A percentile compares a stretch with the other conserved stretches of the same genome.
Evolutionary conservation across 2,888 invertebrate species (phyloP).

Genomic region (Lasioglossum zephyrum): DNA sequence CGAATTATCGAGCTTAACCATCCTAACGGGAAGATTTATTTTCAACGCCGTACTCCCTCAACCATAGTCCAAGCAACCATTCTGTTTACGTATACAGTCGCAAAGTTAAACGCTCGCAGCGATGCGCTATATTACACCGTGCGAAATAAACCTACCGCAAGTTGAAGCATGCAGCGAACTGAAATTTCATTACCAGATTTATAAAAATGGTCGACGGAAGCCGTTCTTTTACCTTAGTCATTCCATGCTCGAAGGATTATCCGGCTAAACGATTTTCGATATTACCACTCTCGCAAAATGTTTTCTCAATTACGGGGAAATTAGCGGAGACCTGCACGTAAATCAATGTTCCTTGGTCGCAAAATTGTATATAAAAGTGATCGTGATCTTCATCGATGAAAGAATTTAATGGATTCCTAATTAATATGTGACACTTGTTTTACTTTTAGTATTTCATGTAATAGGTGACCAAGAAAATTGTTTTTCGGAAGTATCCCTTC

Average conservation of each 20-base stretch:
- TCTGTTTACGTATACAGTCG: constrained; percentile 19
- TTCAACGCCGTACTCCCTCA: background rate
- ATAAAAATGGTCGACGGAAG: background rate
- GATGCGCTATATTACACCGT: constrained; percentile 22
- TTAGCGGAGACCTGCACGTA: background rate
- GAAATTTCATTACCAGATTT: constrained; percentile 8
- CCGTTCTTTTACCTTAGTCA: background rate
- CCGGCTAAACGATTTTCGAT: background rate
- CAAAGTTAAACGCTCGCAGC: background rate
- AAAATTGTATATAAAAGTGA: background rate
- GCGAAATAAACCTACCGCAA: background rate
- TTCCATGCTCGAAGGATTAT: background rate
- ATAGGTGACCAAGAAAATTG: background rate
- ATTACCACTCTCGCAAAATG: background rate
- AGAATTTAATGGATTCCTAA: background rate
- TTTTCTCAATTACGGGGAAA: background rate
- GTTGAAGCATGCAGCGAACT: background rate
- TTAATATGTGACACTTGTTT: background rate
- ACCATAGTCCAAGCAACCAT: background rate
- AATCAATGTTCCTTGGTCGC: background rate
- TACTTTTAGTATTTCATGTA: background rate
- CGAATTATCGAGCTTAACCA: constrained; percentile 54
- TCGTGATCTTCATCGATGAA: background rate
- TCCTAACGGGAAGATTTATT: constrained; percentile 49
- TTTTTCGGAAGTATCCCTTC: background rate